Conservation (phyloP, 2,797 vertebrate genomes). For the Syngnathus rostellatus region DNA sequence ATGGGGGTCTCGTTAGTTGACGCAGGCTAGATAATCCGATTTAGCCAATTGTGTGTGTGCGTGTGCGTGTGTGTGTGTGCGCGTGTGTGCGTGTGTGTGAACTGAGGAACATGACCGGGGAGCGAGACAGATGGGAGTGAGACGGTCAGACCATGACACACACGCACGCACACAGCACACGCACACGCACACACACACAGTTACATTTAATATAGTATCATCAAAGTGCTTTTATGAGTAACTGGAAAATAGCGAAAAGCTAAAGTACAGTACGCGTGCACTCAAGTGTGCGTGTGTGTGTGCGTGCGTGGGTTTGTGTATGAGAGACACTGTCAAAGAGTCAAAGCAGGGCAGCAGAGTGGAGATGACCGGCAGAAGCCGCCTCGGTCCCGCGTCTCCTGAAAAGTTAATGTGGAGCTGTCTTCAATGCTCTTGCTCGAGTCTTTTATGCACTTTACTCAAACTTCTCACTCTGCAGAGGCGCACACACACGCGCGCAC, state of each 20-base stretch:
- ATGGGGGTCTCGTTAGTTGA: constrained; percentile 63
- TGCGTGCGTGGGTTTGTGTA: background rate
- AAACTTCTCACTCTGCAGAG: constrained; percentile 2
- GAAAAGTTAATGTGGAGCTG: constrained; percentile 60
- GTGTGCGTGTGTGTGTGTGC: constrained; percentile 6
- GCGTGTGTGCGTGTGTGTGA: constrained; percentile 28
- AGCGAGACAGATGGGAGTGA: constrained; percentile 67
- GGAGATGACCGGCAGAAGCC: constrained; percentile 24
- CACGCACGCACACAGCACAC: constrained; percentile 26
- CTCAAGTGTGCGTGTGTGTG: background rate
- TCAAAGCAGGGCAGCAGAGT: constrained; percentile 24
- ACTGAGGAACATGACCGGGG: constrained; percentile 37
- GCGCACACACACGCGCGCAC: constrained; percentile 9
- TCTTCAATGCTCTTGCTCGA: constrained; percentile 38
- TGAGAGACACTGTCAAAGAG: constrained; percentile 4
- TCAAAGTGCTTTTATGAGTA: constrained; percentile 60
- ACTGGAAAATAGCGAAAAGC: constrained; percentile 33
- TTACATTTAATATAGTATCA: constrained; percentile 47
- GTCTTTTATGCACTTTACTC: constrained; percentile 13
- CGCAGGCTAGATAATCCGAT: constrained; percentile 66
- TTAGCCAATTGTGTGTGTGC: constrained; percentile 61
- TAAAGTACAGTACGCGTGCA: constrained; percentile 21
- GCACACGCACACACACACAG: constrained; percentile 18
- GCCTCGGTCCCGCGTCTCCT: constrained; percentile 48
- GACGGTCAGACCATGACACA: constrained; percentile 58